Base-by-base conservation (phyloP, 1,140 invertebrate species). In the Acromyrmex charruanus region DNA sequence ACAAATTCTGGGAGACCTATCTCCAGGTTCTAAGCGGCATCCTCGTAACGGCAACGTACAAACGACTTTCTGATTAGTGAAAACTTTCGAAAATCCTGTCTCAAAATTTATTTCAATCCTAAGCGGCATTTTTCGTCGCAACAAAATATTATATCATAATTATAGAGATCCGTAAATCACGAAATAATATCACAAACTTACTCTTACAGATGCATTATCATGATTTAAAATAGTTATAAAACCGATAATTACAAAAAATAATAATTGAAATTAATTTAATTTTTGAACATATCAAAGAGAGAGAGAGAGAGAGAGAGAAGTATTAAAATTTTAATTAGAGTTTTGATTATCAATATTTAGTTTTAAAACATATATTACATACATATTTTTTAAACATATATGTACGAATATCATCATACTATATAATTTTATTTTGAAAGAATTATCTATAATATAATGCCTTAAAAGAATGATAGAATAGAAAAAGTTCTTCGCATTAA, bases 11-110 rank as follows among this genome's bases (percentile, higher is more conserved):
- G 21, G 65, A 39, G 21, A 81, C n/a, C 14, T 71, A 58, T 71
- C 79, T 18, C 25, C 3, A 18, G 31, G 25, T 16, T 66, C 28
- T 81, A 39, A 18, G n/a, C 9, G 2, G 1, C 21, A 68, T 71
- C 12, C 7, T 55, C 14, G 25, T 18, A 44, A 68, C 25, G 18
- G 6, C 16, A 9, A 49, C 18, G 39, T 53, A 53, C 55, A 71
- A 71, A 71, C 16, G 80, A 10, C 25, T 74, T 63, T 31, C 63
- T 49, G 80, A 82, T 82, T 82, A 82, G 53, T 35, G 21, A 21
- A 55, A 71, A 80, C 49, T 81, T 81, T n/a, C 21, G 53, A 59
- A 72, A 72, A 82, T 72, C 12, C 12, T 14, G 0, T 2, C 12
- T 21, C 39, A 12, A 74, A 72, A 59, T 82, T 28, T 59, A 74